Evolutionary conservation across 2,888 invertebrate species (phyloP).

Genomic region (Andrena trimmerana): DNA sequence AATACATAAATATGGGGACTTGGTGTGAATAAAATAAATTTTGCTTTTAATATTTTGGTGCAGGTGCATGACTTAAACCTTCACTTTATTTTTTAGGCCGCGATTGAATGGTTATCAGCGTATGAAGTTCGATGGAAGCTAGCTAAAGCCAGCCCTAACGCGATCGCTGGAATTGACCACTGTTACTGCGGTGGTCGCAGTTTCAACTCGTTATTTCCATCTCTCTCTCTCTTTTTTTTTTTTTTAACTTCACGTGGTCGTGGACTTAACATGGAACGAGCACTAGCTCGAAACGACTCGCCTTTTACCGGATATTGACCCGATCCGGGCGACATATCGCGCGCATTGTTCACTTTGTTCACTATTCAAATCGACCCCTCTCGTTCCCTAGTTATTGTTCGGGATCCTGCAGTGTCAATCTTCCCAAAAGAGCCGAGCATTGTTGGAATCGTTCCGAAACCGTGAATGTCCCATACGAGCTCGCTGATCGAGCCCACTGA

Average conservation of each 20-base stretch:
- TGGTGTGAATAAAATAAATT: too few species aligned
- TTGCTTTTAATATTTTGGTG: too few species aligned
- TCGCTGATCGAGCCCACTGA: slow-evolving; percentile 48
- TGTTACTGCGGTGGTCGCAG: slow-evolving; percentile 6
- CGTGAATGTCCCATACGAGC: slow-evolving; percentile 52
- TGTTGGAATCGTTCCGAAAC: slow-evolving; percentile 63
- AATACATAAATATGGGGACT: too few species aligned
- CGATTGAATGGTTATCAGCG: neutral
- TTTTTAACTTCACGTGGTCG: slow-evolving; percentile 8
- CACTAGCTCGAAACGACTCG: slow-evolving; percentile 56
- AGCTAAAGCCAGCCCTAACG: neutral
- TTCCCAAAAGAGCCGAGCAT: slow-evolving; percentile 46
- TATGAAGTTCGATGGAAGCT: neutral
- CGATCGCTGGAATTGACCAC: slow-evolving; percentile 20
- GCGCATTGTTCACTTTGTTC: slow-evolving; percentile 74
- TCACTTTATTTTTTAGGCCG: neutral
- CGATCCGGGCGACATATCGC: slow-evolving; percentile 73
- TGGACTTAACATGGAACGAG: slow-evolving; percentile 33
- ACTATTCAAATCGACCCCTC: slow-evolving; percentile 66
- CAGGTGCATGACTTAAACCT: too few species aligned
- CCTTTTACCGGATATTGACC: slow-evolving; percentile 75
- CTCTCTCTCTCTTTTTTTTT: neutral
- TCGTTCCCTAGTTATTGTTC: slow-evolving; percentile 67
- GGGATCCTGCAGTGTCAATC: slow-evolving; percentile 61
- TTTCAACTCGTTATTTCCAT: slow-evolving; percentile 11